Evolutionary conservation across 2,888 invertebrate genomes (phyloP), one percentile per base, ranked within the genome.

Genomic region (Erynnis tages): DNA sequence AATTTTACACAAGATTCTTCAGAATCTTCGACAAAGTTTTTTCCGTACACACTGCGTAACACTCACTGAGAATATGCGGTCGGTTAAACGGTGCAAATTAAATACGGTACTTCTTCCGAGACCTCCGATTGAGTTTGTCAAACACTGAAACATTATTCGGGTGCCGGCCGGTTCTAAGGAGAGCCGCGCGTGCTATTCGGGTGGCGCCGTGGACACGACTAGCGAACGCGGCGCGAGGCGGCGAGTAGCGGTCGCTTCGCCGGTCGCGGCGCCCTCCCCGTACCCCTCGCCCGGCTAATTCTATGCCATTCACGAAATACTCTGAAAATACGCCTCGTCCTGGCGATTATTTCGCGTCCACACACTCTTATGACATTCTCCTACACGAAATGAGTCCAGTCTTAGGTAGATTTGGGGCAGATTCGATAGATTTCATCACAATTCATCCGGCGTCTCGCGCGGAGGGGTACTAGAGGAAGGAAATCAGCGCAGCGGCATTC

Each of bases 21-120:
- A 90, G 84, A 89, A 89, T 90, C 87, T 88, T 82, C 87, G 87
- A 86, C 81, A 82, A 89, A 89, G 89, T 90, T 90, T 90, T 90
- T 89, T 90, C 72, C 90, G 82, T 82, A 90, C 90, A 83, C 90
- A 90, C 87, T 89, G 90, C 78, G 89, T 87, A 79, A 89, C 89
- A 89, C 87, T 86, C 89, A 90, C 90, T 90, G 86, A 87, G 81
- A 88, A 87, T 87, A 86, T 88, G 87, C 84, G 82, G 77, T 81
- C 82, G 80, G 81, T 80, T 82, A 78, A 80, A 86, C 85, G 82
- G 85, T 84, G 87, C 85, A 86, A 82, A 88, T 84, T 86, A 80
- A 82, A 82, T 79, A 82, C 79, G 77, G 78, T 85, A 85, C 89
- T 88, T 87, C 89, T 87, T 83, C 89, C 85, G 74, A 85, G 82